phyloP scores from a whole-genome alignment of 1,140 invertebrate species.

The Atta cephalotes region DNA sequence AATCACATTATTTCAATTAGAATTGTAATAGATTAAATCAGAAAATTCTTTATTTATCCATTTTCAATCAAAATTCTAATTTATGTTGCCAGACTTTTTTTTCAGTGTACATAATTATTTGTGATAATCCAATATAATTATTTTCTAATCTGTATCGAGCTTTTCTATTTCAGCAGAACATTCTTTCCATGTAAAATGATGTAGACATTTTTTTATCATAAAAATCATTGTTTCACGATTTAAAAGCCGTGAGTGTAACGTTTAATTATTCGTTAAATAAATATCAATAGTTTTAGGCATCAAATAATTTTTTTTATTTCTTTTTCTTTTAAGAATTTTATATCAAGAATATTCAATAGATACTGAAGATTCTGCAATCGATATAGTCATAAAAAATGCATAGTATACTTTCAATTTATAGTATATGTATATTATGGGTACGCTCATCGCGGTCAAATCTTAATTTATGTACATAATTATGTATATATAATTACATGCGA shows the following conservation, averaged over 20 bases:
- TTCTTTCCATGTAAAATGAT: too few species aligned
- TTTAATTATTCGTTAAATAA: neutral
- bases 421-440: neutral
- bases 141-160: too few species aligned
- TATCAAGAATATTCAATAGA: neutral
- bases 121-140: too few species aligned
- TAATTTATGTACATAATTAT: constrained; percentile 49
- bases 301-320: too few species aligned
- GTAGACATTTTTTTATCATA: neutral
- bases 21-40: too few species aligned
- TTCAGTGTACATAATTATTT: too few species aligned
- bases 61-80: too few species aligned
- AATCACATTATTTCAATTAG: too few species aligned
- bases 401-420: constrained; percentile 38
- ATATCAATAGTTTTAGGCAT: neutral
- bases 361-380: neutral
- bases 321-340: neutral
- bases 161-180: too few species aligned
- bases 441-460: constrained; percentile 27
- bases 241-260: too few species aligned
- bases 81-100: too few species aligned
- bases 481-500: neutral
- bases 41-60: too few species aligned
- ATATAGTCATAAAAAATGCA: neutral
- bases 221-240: neutral